These are phyloP conservation scores for Columba guinea DNA, from an alignment of 2,797 vertebrate genomes.

Conservation along the genomic window DNA sequence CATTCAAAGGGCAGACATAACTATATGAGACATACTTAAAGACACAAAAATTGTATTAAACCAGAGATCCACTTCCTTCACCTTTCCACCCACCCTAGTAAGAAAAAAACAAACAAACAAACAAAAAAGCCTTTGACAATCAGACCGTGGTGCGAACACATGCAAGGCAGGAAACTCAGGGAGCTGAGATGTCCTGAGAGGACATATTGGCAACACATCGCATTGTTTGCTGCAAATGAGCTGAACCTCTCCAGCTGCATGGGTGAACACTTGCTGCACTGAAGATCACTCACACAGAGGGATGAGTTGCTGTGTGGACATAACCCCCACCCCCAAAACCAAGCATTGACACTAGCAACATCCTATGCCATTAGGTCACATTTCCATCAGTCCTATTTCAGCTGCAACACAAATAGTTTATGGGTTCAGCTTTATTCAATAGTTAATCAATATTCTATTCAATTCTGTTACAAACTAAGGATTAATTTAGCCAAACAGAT, in stretches of 20 bases:
- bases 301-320: neutral
- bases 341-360: neutral
- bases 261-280: neutral
- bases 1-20: conserved; percentile 33
- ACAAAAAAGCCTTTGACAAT: conserved; percentile 29
- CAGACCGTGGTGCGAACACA: neutral
- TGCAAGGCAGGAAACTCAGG: neutral
- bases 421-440: neutral
- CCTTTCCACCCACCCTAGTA: neutral
- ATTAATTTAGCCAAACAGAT: neutral
- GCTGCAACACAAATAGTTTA: neutral
- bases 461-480: neutral
- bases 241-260: neutral
- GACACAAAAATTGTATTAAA: neutral
- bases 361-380: neutral
- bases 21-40: conserved; percentile 1
- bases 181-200: neutral
- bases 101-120: neutral
- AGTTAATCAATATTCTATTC: neutral
- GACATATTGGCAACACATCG: neutral
- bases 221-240: neutral
- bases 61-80: conserved; percentile 19
- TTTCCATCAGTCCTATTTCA: neutral
- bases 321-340: neutral
- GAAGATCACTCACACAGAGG: neutral